Base-by-base conservation (phyloP, 1,140 invertebrate species). In the Drosophila auraria region DNA sequence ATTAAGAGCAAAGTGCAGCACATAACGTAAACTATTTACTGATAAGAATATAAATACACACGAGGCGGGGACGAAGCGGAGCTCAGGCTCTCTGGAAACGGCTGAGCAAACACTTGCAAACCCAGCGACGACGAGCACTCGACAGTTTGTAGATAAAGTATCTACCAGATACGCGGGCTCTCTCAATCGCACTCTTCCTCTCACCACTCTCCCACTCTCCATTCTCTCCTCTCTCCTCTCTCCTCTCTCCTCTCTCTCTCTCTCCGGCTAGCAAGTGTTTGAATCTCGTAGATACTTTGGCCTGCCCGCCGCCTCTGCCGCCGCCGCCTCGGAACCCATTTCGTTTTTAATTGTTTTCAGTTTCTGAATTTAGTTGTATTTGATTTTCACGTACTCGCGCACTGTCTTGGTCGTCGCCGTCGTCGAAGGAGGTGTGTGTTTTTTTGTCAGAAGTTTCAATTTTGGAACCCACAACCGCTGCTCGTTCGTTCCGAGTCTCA, bases 281-380 rank as follows among this genome's bases (percentile, higher is more conserved):
- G 65, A 89, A 90, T 76, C 66, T 87, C 84, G 69, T 74, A 87
- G 78, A 80, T 80, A 81, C 84, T 83, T 68, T 70, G 38, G 51
- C 47, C 40, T 77, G 71, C 49, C 23, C 33, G 58, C 44, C 57
- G 61, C 59, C 20, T 20, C 20, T 74, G 78, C 78, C 50, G 75
- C 17, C 33, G 58, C 44, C 58, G 61, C 56, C 79, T 82, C 78
- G 51, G 75, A 86, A 82, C 75, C 80, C 80, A 82, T 89, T 89
- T 89, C 86, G 71, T 89, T 82, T 87, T 90, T 86, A 89, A 89
- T 89, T 89, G 82, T 89, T 89, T 90, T 82, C 78, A 79, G 86
- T 89, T 89, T 87, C 90, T 58, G 75, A 86, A 86, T 82, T 90
- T 86, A 89, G 86, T 89, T 89, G 84, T 79, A 86, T 90, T 79